Evolutionary conservation across 2,113 vertebrate genomes (phyloP).

Genomic region (Onychostoma macrolepis): DNA sequence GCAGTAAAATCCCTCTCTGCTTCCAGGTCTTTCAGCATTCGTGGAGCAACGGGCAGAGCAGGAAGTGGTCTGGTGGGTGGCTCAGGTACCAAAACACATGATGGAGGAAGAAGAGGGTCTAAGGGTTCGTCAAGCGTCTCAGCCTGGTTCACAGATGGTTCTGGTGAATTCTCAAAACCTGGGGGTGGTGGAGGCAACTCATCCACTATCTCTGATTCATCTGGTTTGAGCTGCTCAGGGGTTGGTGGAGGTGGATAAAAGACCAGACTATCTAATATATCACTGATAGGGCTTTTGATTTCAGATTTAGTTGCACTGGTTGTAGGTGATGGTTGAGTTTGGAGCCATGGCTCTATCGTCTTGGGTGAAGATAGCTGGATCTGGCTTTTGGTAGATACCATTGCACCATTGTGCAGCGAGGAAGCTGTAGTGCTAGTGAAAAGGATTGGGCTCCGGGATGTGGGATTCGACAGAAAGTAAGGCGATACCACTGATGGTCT

Average conservation of each 20-base stretch:
- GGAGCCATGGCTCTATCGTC: background rate
- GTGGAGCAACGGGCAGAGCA: background rate
- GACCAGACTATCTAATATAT: constrained; percentile 24
- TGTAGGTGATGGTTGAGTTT: background rate
- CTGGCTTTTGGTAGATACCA: background rate
- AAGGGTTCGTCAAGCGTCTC: background rate
- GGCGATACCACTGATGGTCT: constrained; percentile 13
- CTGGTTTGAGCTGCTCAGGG: background rate
- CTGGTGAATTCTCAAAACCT: background rate
- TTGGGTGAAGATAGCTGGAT: background rate
- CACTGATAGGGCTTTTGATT: background rate
- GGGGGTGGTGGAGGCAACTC: background rate
- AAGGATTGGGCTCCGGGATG: background rate
- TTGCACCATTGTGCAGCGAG: background rate
- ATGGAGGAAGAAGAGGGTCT: background rate
- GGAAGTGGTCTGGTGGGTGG: constrained; percentile 22
- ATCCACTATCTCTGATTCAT: background rate
- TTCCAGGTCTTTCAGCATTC: constrained; percentile 34
- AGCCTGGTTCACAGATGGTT: background rate
- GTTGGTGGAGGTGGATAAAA: constrained; percentile 32
- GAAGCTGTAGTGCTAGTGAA: background rate
- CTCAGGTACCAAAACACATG: background rate
- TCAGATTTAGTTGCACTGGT: background rate
- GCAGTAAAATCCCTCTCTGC: constrained; percentile 13
- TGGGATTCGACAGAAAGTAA: constrained; percentile 12